Base-by-base conservation (phyloP, 37 sponge, comb jelly and placozoan genomes). In the Bolinopsis microptera region DNA sequence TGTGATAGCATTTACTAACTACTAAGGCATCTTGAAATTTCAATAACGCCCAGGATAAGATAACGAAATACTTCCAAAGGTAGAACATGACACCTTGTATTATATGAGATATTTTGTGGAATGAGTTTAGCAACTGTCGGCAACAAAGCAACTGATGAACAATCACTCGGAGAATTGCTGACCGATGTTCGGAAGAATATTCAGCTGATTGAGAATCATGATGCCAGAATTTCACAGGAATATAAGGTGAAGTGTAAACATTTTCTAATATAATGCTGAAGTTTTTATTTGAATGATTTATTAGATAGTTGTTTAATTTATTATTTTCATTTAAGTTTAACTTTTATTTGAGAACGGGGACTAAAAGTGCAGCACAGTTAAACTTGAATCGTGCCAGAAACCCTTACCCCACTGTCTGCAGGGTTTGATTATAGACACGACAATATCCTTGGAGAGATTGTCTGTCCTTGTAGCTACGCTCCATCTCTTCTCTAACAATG, bases 401-500 rank as follows among this genome's bases (percentile, higher is more conserved):
- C n/a, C n/a, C n/a, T n/a, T n/a, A n/a, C n/a, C n/a, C n/a, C n/a
- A n/a, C n/a, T n/a, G 13, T 48, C 61, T 48, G 61, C 90, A 86
- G 90, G 41, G 25, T 0, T 39, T 86, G 90, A 39, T 86, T n/a
- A 41, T 9, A 23, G 24, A 23, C 23, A 86, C 90, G n/a, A 22
- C 36, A 16, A 28, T 41, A 25, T 36, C 41, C 25, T 41, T 86
- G 39, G 90, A 86, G 35, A 38, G 61, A 38, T 23, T 86, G 36
- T 86, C 90, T 39, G 61, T 86, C 5, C 28, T 86, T 3, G 90
- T 34, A 2, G 90, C 61, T 0, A 36, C 90, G 1, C 61, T 86
- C 22, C 90, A 86, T 48, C 48, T 86, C 26, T 86, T 86, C 30
- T 86, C 90, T 9, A 41, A 86, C n/a, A 86, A 86, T n/a, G 90